Percentiles rank a stretch among this genome's conserved stretches.
Conservation (phyloP, 2,113 vertebrate species). For the Corydoras sp. region DNA sequence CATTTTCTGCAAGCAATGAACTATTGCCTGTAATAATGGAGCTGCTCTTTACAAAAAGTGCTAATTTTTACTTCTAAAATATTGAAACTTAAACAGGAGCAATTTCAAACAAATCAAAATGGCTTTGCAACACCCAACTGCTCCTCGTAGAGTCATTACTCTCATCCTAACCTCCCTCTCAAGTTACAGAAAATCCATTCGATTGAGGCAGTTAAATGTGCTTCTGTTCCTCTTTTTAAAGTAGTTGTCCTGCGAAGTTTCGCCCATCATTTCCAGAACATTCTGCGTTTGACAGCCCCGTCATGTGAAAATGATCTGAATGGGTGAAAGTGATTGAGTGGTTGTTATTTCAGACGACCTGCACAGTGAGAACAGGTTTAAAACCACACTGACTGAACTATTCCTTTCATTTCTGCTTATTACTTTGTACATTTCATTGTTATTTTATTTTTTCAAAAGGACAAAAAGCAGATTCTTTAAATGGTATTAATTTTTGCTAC, state of each 20-base stretch:
- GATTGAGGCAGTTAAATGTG: not conserved
- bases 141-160: not conserved
- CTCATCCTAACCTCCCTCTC: not conserved
- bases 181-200: not conserved
- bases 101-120: not conserved
- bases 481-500: no score
- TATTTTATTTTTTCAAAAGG: no score
- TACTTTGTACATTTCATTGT: no score
- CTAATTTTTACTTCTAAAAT: no score
- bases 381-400: not conserved
- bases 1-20: not conserved
- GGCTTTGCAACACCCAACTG: not conserved
- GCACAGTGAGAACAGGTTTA: not conserved
- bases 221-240: not conserved
- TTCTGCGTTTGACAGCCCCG: constrained; percentile 1
- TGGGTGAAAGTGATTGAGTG: not conserved
- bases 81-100: no score
- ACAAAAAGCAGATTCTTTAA: no score
- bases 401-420: not conserved
- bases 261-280: not conserved
- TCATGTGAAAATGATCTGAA: constrained; percentile 12
- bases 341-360: constrained; percentile 2
- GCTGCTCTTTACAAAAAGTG: not conserved
- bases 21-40: constrained; percentile 3
- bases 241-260: not conserved